Evolutionary conservation across 2,797 vertebrate genomes (phyloP).

Genomic region (Eurystomus glaucurus): DNA sequence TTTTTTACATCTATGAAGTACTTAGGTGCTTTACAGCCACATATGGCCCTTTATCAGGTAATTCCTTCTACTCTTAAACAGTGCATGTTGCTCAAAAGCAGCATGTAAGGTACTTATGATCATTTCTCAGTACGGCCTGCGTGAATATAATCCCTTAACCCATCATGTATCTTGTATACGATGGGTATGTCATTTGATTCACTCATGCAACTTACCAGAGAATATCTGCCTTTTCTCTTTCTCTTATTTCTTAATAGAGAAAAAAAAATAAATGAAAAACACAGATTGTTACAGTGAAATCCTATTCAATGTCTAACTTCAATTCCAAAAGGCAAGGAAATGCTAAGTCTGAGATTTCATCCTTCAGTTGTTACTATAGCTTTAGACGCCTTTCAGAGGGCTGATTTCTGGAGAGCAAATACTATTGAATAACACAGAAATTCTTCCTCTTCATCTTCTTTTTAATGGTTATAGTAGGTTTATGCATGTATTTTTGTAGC

Average conservation of each 20-base stretch:
- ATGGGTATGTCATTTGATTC: constrained; percentile 1
- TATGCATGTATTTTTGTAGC: background rate
- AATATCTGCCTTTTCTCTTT: constrained; percentile 16
- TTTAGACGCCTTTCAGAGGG: background rate
- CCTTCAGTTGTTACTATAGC: background rate
- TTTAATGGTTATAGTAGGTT: background rate
- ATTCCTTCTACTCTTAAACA: background rate
- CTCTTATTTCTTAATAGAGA: background rate
- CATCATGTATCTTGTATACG: rapidly evolving
- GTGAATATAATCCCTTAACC: background rate
- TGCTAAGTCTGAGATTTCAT: background rate
- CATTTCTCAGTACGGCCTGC: background rate
- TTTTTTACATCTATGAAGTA: background rate
- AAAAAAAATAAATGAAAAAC: background rate
- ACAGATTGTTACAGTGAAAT: constrained; percentile 31
- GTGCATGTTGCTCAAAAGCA: background rate
- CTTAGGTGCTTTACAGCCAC: constrained; percentile 2
- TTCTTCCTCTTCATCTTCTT: background rate
- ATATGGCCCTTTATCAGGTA: background rate
- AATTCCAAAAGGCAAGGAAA: background rate
- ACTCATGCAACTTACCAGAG: background rate
- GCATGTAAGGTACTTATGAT: background rate
- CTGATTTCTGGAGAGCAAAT: background rate
- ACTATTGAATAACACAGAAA: background rate
- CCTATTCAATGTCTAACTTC: background rate